Base-by-base conservation (phyloP, 2,888 invertebrate species). In the Blastobasis lacticolella region DNA sequence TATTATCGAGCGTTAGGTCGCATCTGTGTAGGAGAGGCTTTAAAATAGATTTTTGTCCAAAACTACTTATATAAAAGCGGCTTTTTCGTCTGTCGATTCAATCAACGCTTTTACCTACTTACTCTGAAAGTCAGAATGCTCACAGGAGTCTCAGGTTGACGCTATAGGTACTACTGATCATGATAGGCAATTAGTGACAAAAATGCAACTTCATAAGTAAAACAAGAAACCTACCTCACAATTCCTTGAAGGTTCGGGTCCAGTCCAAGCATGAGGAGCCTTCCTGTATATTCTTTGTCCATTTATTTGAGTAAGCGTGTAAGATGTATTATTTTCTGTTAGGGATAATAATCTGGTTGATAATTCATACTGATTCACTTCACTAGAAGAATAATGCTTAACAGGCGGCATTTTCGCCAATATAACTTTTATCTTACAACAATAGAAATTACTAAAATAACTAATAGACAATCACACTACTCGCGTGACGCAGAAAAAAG, bases 251-350 rank as follows among this genome's bases (percentile, higher is more conserved):
- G 90, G 86, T 60, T 88, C 86, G 9, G 90, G 86, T 41, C 88
- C 88, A 50, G 67, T 76, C 82, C 88, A 87, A 48, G 84, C 82
- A 53, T 90, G 88, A 10, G 91, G 90, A 48, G 92, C 91, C 55
- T 85, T 86, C 59, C 91, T 91, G 71, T 89, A 93, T 69, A 91
- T 90, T 60, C 93, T 78, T 75, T 93, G 93, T 9, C 93, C 93
- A 78, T 93, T 93, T 71, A 92, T 91, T 82, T 93, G 92, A 48
- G 84, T 84, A 56, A 87, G 72, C 57, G 86, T 88, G 67, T 88
- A 88, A 0, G 85, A 81, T 63, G 83, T 82, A 68, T 86, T 81
- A 69, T 85, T 85, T 78, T 88, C 87, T 56, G 87, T 88, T 70
- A 87, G 70, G 57, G 87, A 76, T 69, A 88, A 78, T 73, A 88